These are phyloP conservation scores for Athripsodes cinereus DNA, from an alignment of 2,888 invertebrate genomes.

Conservation along the genomic window DNA sequence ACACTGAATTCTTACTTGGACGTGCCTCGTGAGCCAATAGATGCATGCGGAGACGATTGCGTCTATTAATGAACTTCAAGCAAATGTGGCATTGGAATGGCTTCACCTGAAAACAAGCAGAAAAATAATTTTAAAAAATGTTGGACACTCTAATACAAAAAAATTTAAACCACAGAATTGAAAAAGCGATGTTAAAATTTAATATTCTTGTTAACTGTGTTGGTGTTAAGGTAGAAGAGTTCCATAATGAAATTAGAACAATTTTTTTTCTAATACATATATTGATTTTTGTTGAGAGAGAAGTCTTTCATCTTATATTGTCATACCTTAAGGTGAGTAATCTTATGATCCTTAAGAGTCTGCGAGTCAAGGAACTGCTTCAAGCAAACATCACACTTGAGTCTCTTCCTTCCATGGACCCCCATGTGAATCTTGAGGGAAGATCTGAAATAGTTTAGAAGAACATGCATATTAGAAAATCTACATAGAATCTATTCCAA, in stretches of 20 bases:
- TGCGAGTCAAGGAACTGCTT: slow-evolving; percentile 50
- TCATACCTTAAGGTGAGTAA: slow-evolving; percentile 38
- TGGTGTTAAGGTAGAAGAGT: too few relatives aligned
- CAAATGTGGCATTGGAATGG: slow-evolving; percentile 54
- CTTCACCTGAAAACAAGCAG: slow-evolving; percentile 44
- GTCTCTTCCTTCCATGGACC: slow-evolving; percentile 47
- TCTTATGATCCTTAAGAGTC: slow-evolving; percentile 49
- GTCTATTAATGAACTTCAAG: slow-evolving; percentile 47
- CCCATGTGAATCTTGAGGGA: slow-evolving; percentile 48
- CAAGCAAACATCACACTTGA: slow-evolving; percentile 46
- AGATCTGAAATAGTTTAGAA: slow-evolving; percentile 34
- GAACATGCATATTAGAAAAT: too few relatives aligned
- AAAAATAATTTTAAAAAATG: too few relatives aligned
- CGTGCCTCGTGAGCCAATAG: slow-evolving; percentile 47
- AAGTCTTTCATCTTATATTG: too few relatives aligned
- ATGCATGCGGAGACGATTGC: slow-evolving; percentile 49
- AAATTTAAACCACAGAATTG: too few relatives aligned
- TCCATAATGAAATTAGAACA: too few relatives aligned
- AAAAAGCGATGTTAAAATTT: too few relatives aligned
- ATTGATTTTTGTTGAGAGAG: too few relatives aligned
- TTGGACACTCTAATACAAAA: too few relatives aligned
- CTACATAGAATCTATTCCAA: too few relatives aligned
- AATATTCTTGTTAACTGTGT: too few relatives aligned
- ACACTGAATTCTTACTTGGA: slow-evolving; percentile 36
- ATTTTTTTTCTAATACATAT: too few relatives aligned